Base-by-base conservation (phyloP, 2,888 invertebrate species). In the Sesia apiformis region DNA sequence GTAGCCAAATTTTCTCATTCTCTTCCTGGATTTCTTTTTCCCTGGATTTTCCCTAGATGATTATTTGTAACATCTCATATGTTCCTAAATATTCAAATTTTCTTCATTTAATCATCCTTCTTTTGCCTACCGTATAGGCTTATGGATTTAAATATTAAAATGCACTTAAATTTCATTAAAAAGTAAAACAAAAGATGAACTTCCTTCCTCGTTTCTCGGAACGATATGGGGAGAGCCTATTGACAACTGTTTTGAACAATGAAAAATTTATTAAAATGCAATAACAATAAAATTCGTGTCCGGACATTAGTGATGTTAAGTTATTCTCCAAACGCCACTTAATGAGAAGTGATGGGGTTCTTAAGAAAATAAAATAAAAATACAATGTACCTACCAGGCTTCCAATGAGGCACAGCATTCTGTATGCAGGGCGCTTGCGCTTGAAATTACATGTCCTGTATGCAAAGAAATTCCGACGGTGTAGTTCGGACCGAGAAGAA, bases 331-430 rank as follows among this genome's bases (percentile, higher is more conserved):
- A 87, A 87, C 88, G 86, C 82, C 81, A 83, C 78, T 89, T 89
- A 89, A 89, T 89, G 88, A 89, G 89, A 89, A 89, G 79, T 88
- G 88, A 89, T 89, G 89, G 83, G 87, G 87, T 88, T 89, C 85
- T 72, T 85, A 83, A 83, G 88, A 88, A 88, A 87, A 85, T 84
- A 23, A 23, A 23, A 23, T 23, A 76, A 78, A 83, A 85, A 84
- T 74, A 83, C 81, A 82, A 81, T 83, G 80, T 72, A 75, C 72
- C 74, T 71, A 74, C 78, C 71, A 63, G 75, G 73, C 73, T 78
- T 77, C 72, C 72, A 71, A 73, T 73, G 70, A 75, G 69, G 65
- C 64, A 61, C 62, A 65, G 65, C 78, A 83, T 84, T 78, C 66
- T 62, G 78, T 87, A 88, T 89, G 87, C 88, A 72, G 77, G 67